Percentiles rank a stretch among this genome's conserved stretches.
These are phyloP conservation scores for Drosophila neocordata DNA, from an alignment of 1,140 invertebrate species.

Conservation along the genomic window DNA sequence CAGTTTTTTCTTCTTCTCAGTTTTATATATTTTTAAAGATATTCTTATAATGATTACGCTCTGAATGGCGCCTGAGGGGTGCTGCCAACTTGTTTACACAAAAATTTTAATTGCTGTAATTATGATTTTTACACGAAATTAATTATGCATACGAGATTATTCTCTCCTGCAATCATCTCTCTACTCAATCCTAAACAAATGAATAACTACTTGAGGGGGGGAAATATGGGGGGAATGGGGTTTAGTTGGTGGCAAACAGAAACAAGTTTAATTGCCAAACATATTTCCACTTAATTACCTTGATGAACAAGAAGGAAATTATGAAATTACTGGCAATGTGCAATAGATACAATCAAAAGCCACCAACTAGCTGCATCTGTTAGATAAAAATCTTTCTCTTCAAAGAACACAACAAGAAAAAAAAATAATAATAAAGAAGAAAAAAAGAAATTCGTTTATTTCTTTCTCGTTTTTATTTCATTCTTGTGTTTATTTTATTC, in stretches of 20 bases:
- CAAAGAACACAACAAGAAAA: too few species aligned
- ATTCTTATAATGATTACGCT: slow-evolving; percentile 56
- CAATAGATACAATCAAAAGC: not conserved
- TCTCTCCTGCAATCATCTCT: slow-evolving; percentile 24
- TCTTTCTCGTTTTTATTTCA: slow-evolving; percentile 17
- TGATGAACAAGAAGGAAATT: slow-evolving; percentile 40
- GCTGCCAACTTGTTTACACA: slow-evolving; percentile 74
- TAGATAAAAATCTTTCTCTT: slow-evolving; percentile 44
- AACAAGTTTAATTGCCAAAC: slow-evolving; percentile 49
- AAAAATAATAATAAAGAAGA: too few species aligned
- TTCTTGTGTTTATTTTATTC: slow-evolving; percentile 35
- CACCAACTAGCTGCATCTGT: slow-evolving; percentile 39
- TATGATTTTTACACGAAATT: slow-evolving; percentile 79
- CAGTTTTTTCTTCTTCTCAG: not conserved
- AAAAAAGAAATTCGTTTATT: slow-evolving; percentile 32
- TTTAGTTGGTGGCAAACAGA: slow-evolving; percentile 7
- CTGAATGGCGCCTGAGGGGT: slow-evolving; percentile 42
- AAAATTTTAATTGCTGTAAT: slow-evolving; percentile 75
- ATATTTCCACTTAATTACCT: slow-evolving; percentile 54
- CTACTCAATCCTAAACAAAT: slow-evolving; percentile 15
- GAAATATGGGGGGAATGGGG: not conserved
- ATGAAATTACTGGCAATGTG: slow-evolving; percentile 48
- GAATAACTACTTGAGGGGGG: not conserved
- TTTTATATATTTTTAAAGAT: not conserved
- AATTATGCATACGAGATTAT: slow-evolving; percentile 70